A percentile compares a stretch with the other conserved stretches of the same genome.
These are phyloP conservation scores for Archaeoteleia sp. DNA, from an alignment of 2,888 invertebrate species.

Conservation along the genomic window DNA sequence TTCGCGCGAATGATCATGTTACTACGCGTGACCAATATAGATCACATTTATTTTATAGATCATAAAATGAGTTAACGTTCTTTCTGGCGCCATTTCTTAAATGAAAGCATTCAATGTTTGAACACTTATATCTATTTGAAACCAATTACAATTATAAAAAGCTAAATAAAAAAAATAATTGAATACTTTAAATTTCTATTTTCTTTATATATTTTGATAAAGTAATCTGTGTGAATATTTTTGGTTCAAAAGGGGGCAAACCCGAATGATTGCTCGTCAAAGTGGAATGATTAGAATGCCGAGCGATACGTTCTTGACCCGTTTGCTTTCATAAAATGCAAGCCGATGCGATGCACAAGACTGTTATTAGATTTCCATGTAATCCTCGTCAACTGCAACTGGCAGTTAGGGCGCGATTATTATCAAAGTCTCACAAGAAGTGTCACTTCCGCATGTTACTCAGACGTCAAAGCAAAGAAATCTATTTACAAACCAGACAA, in stretches of 20 bases:
- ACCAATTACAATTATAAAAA: conserved; percentile 1
- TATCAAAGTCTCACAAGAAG: conserved; percentile 22
- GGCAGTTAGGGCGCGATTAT: conserved; percentile 26
- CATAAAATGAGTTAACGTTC: conserved; percentile 29
- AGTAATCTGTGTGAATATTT: too few species aligned
- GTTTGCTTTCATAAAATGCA: conserved; percentile 55
- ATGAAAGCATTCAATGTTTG: conserved; percentile 17
- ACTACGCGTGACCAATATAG: conserved; percentile 31
- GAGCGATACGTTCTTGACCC: conserved; percentile 63
- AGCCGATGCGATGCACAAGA: conserved; percentile 23
- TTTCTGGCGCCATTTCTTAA: conserved; percentile 24
- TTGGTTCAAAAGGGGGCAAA: conserved; percentile 12
- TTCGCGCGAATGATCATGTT: conserved; percentile 28
- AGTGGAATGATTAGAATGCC: conserved; percentile 20
- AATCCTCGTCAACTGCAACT: conserved; percentile 29
- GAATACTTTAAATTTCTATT: too few species aligned
- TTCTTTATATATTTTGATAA: too few species aligned
- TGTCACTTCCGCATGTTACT: conserved; percentile 35
- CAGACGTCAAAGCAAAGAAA: conserved; percentile 5
- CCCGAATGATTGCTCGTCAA: conserved; percentile 24
- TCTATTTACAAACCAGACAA: conserved; percentile 11
- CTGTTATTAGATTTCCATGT: conserved; percentile 37
- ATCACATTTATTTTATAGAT: conserved; percentile 32
- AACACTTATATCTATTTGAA: conserved; percentile 5
- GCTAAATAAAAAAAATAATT: too few species aligned